These are phyloP conservation scores for Ciconia nigra DNA, from an alignment of 2,797 vertebrate species.

Conservation along the genomic window DNA sequence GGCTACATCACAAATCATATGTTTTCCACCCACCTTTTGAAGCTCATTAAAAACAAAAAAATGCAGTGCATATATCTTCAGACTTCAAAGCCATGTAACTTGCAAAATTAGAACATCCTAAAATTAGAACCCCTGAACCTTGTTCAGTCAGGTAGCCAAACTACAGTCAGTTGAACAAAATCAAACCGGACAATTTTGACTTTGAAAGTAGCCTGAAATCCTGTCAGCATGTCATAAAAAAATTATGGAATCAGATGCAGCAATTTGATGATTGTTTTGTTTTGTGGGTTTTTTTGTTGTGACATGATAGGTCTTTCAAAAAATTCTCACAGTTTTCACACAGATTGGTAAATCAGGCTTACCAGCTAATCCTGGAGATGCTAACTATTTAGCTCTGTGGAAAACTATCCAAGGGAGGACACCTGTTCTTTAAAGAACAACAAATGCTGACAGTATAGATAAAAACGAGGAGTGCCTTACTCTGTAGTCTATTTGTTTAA, in stretches of 20 bases:
- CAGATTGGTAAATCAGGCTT: background rate
- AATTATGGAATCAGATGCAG: background rate
- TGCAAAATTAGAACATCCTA: background rate
- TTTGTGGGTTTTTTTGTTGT: background rate
- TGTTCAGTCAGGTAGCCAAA: background rate
- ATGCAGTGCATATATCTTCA: background rate
- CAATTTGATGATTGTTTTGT: background rate
- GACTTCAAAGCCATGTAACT: background rate
- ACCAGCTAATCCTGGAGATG: background rate
- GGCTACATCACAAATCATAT: background rate
- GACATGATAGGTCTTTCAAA: background rate
- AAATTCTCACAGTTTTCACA: background rate
- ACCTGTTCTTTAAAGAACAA: background rate
- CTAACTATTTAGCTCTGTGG: no score
- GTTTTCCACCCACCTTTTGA: background rate
- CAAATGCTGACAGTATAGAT: background rate
- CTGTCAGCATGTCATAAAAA: background rate
- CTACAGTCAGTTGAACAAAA: background rate
- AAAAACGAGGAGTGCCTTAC: background rate
- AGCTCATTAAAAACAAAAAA: background rate
- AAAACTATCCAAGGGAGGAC: background rate
- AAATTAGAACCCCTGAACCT: no score
- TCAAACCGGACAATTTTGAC: background rate
- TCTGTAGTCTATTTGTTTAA: background rate
- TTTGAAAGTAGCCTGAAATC: background rate